phyloP scores from a whole-genome alignment of 2,888 invertebrate species.

The Parnassius glacialis region DNA sequence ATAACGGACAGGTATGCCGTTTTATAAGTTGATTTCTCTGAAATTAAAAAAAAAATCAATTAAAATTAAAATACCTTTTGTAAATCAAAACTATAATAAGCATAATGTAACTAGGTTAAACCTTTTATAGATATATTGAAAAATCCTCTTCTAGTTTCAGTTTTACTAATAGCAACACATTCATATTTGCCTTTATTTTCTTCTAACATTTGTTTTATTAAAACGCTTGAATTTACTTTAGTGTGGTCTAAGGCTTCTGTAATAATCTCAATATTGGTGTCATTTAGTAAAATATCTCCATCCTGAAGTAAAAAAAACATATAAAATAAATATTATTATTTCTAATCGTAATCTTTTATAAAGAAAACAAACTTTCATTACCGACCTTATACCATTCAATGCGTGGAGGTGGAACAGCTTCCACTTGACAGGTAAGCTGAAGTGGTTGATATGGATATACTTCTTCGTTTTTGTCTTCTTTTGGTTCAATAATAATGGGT shows the following conservation, averaged over 20 bases:
- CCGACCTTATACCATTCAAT: conserved; percentile 87
- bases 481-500: conserved; percentile 43
- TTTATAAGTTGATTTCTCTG: conserved; percentile 42
- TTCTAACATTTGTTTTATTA: conserved; percentile 44
- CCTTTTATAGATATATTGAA: conserved; percentile 47
- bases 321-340: neutral
- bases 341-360: neutral
- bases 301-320: conserved; percentile 35
- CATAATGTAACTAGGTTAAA: conserved; percentile 25
- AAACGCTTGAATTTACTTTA: conserved; percentile 51
- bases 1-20: conserved; percentile 46
- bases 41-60: conserved; percentile 26
- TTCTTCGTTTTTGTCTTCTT: conserved; percentile 39
- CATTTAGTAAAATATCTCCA: conserved; percentile 33
- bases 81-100: neutral
- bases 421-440: conserved; percentile 75
- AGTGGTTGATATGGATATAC: conserved; percentile 44
- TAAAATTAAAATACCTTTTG: conserved; percentile 33
- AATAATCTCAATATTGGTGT: conserved; percentile 36
- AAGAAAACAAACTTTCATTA: conserved; percentile 20
- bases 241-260: conserved; percentile 41
- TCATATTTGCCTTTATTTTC: conserved; percentile 52
- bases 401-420: conserved; percentile 83
- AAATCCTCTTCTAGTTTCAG: conserved; percentile 30
- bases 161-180: conserved; percentile 44